phyloP scores from a whole-genome alignment of 23 tunicate genomes.

The Trididemnum clinides region DNA sequence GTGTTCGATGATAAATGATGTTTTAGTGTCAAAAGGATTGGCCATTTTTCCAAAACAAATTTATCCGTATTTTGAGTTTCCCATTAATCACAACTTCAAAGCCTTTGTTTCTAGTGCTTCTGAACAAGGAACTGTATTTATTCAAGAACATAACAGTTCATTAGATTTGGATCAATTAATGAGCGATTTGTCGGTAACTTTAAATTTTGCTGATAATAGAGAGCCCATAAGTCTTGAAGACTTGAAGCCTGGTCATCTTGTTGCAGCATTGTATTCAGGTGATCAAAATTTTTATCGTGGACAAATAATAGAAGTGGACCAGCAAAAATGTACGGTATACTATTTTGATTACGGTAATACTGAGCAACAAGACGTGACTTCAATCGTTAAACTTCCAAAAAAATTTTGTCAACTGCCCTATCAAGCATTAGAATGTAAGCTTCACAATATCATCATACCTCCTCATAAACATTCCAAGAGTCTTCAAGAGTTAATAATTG shows the following conservation, averaged over 20 bases:
- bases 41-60: neutral
- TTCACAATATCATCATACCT: conserved; percentile 16
- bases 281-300: conserved; percentile 61
- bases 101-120: conserved; percentile 11
- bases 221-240: neutral
- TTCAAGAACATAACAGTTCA: conserved; percentile 41
- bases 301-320: conserved; percentile 22
- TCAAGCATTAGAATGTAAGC: conserved; percentile 51
- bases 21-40: conserved; percentile 27
- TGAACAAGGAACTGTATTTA: neutral
- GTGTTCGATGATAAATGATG: neutral
- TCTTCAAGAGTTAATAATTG: neutral
- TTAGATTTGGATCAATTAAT: conserved; percentile 8
- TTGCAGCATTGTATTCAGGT: conserved; percentile 31
- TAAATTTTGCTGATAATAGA: neutral
- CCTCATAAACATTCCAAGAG: neutral
- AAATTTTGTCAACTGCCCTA: conserved; percentile 29
- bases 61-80: conserved; percentile 29
- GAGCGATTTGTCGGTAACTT: conserved; percentile 9
- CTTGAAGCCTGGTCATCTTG: conserved; percentile 25
- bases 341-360: conserved; percentile 59
- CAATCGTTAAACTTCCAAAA: conserved; percentile 32
- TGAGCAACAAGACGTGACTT: conserved; percentile 36
- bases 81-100: neutral
- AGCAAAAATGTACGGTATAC: conserved; percentile 15